phyloP scores from a whole-genome alignment of 92 coral and sea anemone species.

The Phenganax subtilis region DNA sequence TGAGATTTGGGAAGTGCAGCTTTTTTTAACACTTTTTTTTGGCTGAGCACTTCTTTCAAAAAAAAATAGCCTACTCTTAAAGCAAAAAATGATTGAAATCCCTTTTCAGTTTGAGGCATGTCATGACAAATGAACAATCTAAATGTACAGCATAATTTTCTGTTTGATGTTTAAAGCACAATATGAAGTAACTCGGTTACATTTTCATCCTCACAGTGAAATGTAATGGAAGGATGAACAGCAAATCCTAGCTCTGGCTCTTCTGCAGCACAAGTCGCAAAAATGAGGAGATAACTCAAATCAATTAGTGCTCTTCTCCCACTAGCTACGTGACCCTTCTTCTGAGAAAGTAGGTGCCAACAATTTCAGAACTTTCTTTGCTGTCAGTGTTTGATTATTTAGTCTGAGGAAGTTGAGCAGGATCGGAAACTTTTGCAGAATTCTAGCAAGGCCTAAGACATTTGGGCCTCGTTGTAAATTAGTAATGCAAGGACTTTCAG shows the following conservation, averaged over 20 bases:
- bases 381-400: background rate
- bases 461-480: conserved; percentile 47
- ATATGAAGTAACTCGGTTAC: background rate
- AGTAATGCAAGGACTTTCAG: conserved; percentile 17
- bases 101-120: background rate
- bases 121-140: background rate
- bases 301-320: conserved; percentile 51
- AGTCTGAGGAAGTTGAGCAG: conserved; percentile 11
- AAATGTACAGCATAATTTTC: background rate
- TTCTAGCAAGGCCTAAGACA: conserved; percentile 40
- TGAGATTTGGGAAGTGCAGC: background rate
- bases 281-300: conserved; percentile 45
- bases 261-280: conserved; percentile 63
- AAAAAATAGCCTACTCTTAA: no score
- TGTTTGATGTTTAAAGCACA: no score
- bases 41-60: no score
- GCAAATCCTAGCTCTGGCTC: conserved; percentile 63
- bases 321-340: conserved; percentile 57
- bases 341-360: background rate
- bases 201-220: conserved; percentile 17
- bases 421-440: conserved; percentile 36
- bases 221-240: conserved; percentile 43
- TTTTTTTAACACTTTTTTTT: background rate
- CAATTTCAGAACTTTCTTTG: background rate
- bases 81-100: no score